phyloP scores from a whole-genome alignment of 2,113 vertebrate species.

The Puffinus mauretanicus region DNA sequence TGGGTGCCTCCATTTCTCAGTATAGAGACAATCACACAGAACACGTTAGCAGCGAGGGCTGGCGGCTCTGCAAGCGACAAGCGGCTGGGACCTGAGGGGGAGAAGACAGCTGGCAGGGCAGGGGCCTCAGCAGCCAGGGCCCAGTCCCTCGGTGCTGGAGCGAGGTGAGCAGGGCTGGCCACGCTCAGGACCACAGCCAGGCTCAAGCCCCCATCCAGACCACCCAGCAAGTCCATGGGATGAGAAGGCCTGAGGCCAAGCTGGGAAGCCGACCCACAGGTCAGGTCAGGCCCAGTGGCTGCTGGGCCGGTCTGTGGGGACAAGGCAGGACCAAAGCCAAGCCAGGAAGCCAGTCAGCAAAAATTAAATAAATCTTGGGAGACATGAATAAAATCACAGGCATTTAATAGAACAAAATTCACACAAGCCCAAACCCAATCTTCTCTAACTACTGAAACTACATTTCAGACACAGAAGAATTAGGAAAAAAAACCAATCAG shows the following conservation, averaged over 20 bases:
- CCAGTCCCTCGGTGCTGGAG: fast-evolving
- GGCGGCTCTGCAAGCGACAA: not conserved
- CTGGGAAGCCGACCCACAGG: not conserved
- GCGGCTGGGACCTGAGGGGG: too few relatives aligned
- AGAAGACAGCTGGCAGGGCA: too few relatives aligned
- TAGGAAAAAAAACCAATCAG: not conserved
- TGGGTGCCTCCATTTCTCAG: not conserved
- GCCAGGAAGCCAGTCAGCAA: not conserved
- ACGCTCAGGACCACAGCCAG: not conserved
- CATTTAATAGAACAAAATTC: not conserved
- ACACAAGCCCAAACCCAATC: not conserved
- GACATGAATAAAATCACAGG: not conserved
- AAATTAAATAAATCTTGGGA: not conserved
- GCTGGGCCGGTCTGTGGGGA: not conserved
- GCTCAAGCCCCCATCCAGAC: not conserved
- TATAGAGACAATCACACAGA: not conserved
- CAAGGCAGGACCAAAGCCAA: not conserved
- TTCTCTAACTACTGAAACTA: not conserved
- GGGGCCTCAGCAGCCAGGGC: not conserved
- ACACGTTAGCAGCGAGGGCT: fast-evolving
- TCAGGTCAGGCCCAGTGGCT: not conserved
- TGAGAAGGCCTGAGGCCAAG: not conserved
- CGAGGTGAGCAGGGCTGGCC: not conserved
- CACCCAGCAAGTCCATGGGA: fast-evolving
- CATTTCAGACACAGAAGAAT: not conserved